Conservation (phyloP, 2,888 invertebrate species). For the Heliconius hortense region DNA sequence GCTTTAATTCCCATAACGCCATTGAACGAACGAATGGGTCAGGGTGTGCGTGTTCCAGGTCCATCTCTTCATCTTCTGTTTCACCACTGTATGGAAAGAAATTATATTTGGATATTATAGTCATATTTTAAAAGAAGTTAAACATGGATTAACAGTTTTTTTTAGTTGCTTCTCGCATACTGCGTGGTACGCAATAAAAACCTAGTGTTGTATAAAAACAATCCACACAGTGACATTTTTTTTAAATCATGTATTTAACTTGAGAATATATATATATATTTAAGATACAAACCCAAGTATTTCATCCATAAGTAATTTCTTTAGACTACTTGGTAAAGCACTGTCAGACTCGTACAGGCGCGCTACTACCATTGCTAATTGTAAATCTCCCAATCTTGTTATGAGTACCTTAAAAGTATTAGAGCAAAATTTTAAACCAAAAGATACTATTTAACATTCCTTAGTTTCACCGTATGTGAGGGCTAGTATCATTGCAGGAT, state of each 20-base stretch:
- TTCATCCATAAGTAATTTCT: constrained; percentile 89
- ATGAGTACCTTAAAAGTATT: constrained; percentile 86
- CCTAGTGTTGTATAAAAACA: too few species aligned
- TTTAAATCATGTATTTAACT: too few species aligned
- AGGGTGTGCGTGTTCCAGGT: constrained; percentile 89
- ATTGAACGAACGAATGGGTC: constrained; percentile 99
- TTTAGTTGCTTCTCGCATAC: too few species aligned
- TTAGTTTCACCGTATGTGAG: neutral
- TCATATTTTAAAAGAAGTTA: too few species aligned
- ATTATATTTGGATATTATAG: too few species aligned
- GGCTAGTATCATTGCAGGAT: too few species aligned
- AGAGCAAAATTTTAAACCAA: neutral
- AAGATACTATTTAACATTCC: neutral
- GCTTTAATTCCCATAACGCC: constrained; percentile 99
- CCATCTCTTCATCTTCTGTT: constrained; percentile 85
- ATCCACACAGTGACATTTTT: too few species aligned
- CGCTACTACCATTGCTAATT: constrained; percentile 96
- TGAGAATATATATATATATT: neutral
- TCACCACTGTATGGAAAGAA: constrained; percentile 77
- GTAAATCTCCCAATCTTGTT: constrained; percentile 96
- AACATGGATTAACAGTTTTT: too few species aligned
- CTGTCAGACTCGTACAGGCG: constrained; percentile 94
- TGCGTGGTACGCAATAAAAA: too few species aligned
- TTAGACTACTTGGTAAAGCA: constrained; percentile 86
- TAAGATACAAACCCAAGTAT: constrained; percentile 82